A percentile compares a stretch with the other conserved stretches of the same genome.
phyloP scores from a whole-genome alignment of 2,113 vertebrate species.

The Indri indri region DNA sequence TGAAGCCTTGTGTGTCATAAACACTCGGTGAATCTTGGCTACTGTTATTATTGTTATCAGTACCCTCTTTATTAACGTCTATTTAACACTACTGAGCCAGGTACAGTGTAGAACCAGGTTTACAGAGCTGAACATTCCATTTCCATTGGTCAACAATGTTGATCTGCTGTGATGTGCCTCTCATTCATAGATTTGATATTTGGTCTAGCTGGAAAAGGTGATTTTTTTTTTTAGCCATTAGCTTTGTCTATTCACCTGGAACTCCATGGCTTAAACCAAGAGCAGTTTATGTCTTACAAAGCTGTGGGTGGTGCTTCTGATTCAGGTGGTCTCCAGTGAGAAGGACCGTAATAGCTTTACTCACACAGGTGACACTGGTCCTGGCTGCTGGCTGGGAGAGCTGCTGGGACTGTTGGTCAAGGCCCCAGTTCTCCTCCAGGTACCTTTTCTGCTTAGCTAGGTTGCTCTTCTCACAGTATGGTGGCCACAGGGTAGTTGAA shows the following conservation, averaged over 20 bases:
- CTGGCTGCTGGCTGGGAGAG: not conserved
- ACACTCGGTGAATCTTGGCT: not conserved
- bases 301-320: not conserved
- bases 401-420: no score
- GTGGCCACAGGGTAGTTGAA: not conserved
- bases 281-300: not conserved
- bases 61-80: not conserved
- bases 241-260: not conserved
- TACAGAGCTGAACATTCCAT: not conserved
- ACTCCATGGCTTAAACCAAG: not conserved
- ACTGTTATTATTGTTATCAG: not conserved
- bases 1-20: not conserved
- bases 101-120: not conserved
- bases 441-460: not conserved
- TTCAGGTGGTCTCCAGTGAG: not conserved
- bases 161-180: not conserved
- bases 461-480: not conserved
- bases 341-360: not conserved
- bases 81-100: not conserved
- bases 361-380: not conserved
- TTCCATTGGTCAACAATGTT: not conserved
- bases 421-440: not conserved
- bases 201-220: not conserved
- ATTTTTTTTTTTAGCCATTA: not conserved
- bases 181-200: not conserved